A percentile compares a stretch with the other conserved stretches of the same genome.
Conservation (phyloP, 2,888 invertebrate genomes). For the Villa cingulata region DNA sequence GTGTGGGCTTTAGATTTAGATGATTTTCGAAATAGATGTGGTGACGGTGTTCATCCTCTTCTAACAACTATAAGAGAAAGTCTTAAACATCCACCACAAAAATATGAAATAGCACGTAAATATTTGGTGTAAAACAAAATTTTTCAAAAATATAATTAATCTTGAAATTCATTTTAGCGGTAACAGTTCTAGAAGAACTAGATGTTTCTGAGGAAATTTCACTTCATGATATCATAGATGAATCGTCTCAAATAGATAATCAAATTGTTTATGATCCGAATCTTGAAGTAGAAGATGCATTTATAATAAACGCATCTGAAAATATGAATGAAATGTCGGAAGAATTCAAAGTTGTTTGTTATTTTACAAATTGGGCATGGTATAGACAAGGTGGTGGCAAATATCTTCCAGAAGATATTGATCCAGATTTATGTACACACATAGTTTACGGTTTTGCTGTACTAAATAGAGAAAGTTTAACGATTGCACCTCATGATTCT, state of each 20-base stretch:
- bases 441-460: slow-evolving; percentile 88
- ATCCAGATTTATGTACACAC: slow-evolving; percentile 76
- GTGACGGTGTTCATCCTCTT: slow-evolving; percentile 66
- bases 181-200: neutral
- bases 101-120: neutral
- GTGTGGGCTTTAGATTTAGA: slow-evolving; percentile 84
- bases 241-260: slow-evolving; percentile 16
- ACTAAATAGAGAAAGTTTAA: slow-evolving; percentile 55
- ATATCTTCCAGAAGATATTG: slow-evolving; percentile 68
- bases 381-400: slow-evolving; percentile 73
- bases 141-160: no score
- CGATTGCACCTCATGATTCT: slow-evolving; percentile 72
- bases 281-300: slow-evolving; percentile 12
- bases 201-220: neutral
- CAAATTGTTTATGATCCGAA: slow-evolving; percentile 24
- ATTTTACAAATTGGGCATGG: slow-evolving; percentile 92
- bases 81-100: slow-evolving; percentile 3
- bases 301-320: slow-evolving; percentile 5
- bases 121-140: neutral
- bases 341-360: slow-evolving; percentile 70
- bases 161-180: neutral
- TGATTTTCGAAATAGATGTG: slow-evolving; percentile 69
- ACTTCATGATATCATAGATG: neutral
- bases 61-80: slow-evolving; percentile 53
- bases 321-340: slow-evolving; percentile 11